Percentiles rank a stretch among this genome's conserved stretches.
Conservation (phyloP, 1,140 invertebrate species). For the Cepaea nemoralis region DNA sequence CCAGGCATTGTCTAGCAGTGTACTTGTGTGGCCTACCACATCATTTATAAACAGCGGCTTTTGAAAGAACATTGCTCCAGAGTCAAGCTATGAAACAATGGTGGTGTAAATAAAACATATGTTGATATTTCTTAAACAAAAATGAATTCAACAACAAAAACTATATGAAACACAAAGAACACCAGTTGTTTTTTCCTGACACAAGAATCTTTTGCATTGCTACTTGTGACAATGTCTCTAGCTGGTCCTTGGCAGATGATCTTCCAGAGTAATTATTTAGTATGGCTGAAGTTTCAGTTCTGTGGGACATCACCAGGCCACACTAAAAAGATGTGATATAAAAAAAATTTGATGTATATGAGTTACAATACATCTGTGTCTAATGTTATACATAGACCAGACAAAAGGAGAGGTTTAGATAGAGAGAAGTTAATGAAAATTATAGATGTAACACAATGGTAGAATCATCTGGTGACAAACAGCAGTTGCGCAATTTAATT, state of each 20-base stretch:
- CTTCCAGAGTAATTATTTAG: background rate
- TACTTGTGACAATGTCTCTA: background rate
- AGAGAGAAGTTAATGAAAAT: no score
- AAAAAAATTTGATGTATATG: background rate
- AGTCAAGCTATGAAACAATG: no score
- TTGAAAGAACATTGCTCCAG: no score
- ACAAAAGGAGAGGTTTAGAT: no score
- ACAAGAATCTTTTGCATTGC: background rate
- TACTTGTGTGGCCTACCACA: no score
- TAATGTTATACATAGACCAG: no score
- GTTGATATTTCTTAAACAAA: background rate
- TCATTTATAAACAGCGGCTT: no score
- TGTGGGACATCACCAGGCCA: background rate
- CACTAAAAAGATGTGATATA: background rate
- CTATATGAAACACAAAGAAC: background rate
- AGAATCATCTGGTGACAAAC: no score
- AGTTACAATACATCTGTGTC: no score
- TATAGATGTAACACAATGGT: no score
- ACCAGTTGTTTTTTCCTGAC: background rate
- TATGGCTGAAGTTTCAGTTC: background rate
- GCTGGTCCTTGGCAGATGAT: background rate
- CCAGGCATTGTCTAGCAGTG: no score
- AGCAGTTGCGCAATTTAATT: background rate
- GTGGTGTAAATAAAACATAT: background rate
- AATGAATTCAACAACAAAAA: background rate